Conservation (phyloP, 2,797 vertebrate genomes). For the Loris lydekkerianus region DNA sequence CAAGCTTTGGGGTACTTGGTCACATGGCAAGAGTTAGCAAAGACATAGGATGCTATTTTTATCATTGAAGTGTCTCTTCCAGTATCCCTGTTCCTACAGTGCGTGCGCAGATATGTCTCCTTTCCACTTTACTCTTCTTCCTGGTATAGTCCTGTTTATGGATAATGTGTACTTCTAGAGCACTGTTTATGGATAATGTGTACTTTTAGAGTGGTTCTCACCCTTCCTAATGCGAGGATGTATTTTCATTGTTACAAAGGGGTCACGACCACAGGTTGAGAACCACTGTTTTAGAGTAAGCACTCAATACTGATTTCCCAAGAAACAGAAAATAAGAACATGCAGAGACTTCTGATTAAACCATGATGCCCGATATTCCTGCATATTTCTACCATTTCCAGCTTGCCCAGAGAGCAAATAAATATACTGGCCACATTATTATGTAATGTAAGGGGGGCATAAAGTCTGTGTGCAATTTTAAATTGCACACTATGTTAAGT, state of each 20-base stretch:
- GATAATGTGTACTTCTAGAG: not conserved
- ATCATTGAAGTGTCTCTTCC: not conserved
- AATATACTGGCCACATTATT: not conserved
- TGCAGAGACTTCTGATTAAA: not conserved
- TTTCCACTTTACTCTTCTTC: not conserved
- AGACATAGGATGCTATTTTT: not conserved
- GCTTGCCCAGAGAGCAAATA: not conserved
- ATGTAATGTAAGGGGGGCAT: not conserved
- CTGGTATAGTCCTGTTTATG: not conserved
- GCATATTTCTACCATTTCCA: not conserved
- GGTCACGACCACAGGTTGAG: too few relatives aligned
- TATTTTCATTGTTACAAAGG: too few relatives aligned
- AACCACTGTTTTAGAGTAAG: not conserved
- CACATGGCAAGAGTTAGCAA: not conserved
- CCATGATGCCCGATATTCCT: not conserved
- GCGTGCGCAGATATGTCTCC: not conserved
- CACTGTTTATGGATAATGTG: not conserved
- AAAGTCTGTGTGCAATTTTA: too few relatives aligned
- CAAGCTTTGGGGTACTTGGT: slow-evolving; percentile 25
- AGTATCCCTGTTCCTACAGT: not conserved
- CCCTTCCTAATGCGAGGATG: too few relatives aligned
- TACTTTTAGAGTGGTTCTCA: not conserved
- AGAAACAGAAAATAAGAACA: not conserved
- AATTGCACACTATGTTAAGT: too few relatives aligned
- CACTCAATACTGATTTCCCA: not conserved